Base-by-base conservation (phyloP, 2,888 invertebrate genomes). In the Cheilosia variabilis region DNA sequence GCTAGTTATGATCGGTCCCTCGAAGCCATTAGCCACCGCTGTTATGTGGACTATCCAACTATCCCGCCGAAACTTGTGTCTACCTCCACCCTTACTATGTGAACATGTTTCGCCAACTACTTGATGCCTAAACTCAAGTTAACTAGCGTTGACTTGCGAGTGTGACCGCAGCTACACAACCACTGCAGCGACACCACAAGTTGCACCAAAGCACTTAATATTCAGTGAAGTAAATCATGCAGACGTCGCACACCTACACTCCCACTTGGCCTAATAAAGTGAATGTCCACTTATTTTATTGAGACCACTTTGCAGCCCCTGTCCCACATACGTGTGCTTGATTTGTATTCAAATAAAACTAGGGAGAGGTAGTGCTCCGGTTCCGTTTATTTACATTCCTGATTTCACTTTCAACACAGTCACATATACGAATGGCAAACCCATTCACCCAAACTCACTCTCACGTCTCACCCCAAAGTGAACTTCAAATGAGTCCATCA, bases 401-500 rank as follows among this genome's bases (percentile, higher is more conserved):
- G 47, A 37, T 52, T 60, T 43, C 76, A 45, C 60, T 66, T 65
- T 57, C 41, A 76, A 22, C 34, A 60, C 34, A 60, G 27, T 22
- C 22, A 4, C 9, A 37, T 34, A 41, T 37, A 31, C 15, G 27
- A 41, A 43, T 34, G 22, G 31, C n/a, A 24, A 58, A 50, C 68
- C 55, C 19, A 69, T 41, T 50, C 47, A 17, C 4, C 27, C 27
- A 24, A 22, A 47, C 19, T 19, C 10, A 19, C 31, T 31, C 7
- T 31, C 50, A 52, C 34, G 22, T 31, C 7, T 31, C 50, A 52
- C 34, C 31, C 10, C 15, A 22, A 22, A 53, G 9, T 41, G 27
- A 60, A 52, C 19, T 43, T 62, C 50, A 68, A 76, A 76, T 60
- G 58, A 58, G 58, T 76, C 43, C 76, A 77, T 52, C 60, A 53